These are phyloP conservation scores for Coryphaenoides rupestris DNA, from an alignment of 2,113 vertebrate genomes.

Conservation along the genomic window DNA sequence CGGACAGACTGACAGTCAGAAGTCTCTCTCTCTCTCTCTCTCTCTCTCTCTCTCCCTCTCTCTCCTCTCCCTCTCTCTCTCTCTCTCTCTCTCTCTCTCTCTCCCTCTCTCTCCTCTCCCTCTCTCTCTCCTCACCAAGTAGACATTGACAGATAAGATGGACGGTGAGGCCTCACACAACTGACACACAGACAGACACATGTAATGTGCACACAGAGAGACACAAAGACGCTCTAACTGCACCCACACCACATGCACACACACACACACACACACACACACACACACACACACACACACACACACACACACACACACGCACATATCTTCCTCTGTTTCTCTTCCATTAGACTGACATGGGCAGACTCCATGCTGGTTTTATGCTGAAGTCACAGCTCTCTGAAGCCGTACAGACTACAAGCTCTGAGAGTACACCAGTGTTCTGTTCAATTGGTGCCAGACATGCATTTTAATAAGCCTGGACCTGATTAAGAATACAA, in stretches of 20 bases:
- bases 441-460: no score
- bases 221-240: slow-evolving; percentile 8
- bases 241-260: no score
- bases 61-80: no score
- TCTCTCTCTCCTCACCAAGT: no score
- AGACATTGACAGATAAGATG: slow-evolving; percentile 32
- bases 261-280: no score
- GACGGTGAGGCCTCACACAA: slow-evolving; percentile 27
- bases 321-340: neutral
- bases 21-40: slow-evolving; percentile 3
- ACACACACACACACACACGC: no score
- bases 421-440: neutral
- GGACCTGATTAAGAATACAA: no score
- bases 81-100: neutral
- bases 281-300: no score
- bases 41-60: no score
- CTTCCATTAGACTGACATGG: slow-evolving; percentile 1
- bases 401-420: neutral
- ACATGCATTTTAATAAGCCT: no score
- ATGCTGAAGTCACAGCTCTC: neutral
- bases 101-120: neutral
- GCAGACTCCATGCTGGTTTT: neutral
- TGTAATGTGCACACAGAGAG: neutral
- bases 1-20: slow-evolving; percentile 46
- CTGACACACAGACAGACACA: slow-evolving; percentile 30